A percentile compares a stretch with the other conserved stretches of the same genome.
Conservation (phyloP, 2,888 invertebrate species). For the Athripsodes cinereus region DNA sequence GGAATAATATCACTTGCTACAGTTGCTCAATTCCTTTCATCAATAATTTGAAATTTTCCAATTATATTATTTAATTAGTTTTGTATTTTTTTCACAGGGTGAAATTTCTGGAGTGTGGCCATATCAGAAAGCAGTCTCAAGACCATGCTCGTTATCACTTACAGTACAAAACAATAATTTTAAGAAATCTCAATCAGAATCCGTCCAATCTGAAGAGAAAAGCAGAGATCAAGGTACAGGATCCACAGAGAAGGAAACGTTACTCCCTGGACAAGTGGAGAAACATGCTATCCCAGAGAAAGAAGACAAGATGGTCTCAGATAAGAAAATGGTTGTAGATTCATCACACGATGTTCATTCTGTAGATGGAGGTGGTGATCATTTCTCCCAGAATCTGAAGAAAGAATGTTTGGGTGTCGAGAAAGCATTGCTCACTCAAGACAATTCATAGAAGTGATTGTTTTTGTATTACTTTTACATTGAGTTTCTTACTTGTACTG, state of each 20-base stretch:
- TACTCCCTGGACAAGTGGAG: slow-evolving; percentile 22
- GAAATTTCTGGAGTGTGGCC: slow-evolving; percentile 25
- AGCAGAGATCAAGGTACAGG: slow-evolving; percentile 13
- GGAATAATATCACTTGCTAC: too few relatives aligned
- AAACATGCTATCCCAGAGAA: neutral
- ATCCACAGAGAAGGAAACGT: slow-evolving; percentile 8
- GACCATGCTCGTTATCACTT: slow-evolving; percentile 25
- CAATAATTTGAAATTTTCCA: too few relatives aligned
- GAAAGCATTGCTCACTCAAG: slow-evolving; percentile 6
- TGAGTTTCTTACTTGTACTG: neutral
- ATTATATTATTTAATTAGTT: too few relatives aligned
- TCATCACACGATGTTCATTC: slow-evolving; percentile 4
- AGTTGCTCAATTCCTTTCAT: too few relatives aligned
- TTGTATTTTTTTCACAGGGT: slow-evolving; percentile 17
- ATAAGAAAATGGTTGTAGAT: slow-evolving; percentile 1
- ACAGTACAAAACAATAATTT: slow-evolving; percentile 26
- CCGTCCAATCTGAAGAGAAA: slow-evolving; percentile 20
- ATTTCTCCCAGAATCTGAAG: slow-evolving; percentile 18
- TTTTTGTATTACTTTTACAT: neutral
- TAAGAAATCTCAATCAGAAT: slow-evolving; percentile 20
- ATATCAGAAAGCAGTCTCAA: slow-evolving; percentile 24
- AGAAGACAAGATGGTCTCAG: neutral
- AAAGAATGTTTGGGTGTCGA: slow-evolving; percentile 24
- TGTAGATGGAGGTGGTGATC: slow-evolving; percentile 11
- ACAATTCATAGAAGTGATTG: slow-evolving; percentile 16